A percentile compares a stretch with the other conserved stretches of the same genome.
phyloP scores from a whole-genome alignment of 2,113 vertebrate genomes.

The Esox niger region DNA sequence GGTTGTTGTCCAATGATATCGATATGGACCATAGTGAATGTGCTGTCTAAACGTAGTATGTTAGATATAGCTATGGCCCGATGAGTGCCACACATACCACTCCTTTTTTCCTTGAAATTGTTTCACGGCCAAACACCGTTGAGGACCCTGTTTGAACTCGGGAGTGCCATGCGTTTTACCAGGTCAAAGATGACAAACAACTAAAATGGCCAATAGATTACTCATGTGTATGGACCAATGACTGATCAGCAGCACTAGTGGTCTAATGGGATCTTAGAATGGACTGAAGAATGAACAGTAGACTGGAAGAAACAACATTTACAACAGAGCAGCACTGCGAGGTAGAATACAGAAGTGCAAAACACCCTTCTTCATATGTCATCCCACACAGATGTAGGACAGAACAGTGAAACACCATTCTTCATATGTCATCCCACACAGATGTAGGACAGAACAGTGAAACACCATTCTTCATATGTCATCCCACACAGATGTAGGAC shows the following conservation, averaged over 20 bases:
- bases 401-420: too few relatives aligned
- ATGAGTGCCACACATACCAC: constrained; percentile 49
- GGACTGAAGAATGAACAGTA: background rate
- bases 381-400: too few relatives aligned
- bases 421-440: too few relatives aligned
- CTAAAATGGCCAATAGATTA: background rate
- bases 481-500: too few relatives aligned
- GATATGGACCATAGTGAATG: constrained; percentile 10
- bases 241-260: background rate
- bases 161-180: constrained; percentile 54
- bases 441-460: too few relatives aligned
- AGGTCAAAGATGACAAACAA: constrained; percentile 35
- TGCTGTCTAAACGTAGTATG: constrained; percentile 15
- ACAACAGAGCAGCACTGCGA: background rate
- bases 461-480: too few relatives aligned
- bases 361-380: background rate
- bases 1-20: constrained; percentile 39
- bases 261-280: background rate
- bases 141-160: constrained; percentile 73
- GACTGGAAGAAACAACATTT: background rate
- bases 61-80: constrained; percentile 34
- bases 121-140: constrained; percentile 64
- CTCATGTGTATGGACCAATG: background rate
- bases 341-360: background rate
- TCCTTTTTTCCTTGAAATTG: constrained; percentile 68